Evolutionary conservation across 2,113 vertebrate genomes (phyloP).

Genomic region (Panurus biarmicus): DNA sequence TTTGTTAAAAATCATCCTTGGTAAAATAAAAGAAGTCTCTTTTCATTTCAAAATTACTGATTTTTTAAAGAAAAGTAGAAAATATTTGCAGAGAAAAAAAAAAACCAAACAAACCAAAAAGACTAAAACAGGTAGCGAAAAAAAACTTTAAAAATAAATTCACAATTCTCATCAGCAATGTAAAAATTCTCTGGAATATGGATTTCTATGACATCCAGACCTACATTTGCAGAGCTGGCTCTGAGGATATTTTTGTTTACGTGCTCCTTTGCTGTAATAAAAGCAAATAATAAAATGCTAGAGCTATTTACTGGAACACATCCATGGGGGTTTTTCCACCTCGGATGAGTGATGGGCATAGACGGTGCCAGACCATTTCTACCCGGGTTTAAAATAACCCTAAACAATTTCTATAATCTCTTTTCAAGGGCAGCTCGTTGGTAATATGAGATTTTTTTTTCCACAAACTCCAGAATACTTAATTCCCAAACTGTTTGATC

Average conservation of each 20-base stretch:
- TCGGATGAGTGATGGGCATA: constrained; percentile 14
- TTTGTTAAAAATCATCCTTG: neutral
- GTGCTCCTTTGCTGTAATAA: neutral
- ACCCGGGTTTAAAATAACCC: constrained; percentile 13
- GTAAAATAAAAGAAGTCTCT: constrained; percentile 6
- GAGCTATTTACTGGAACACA: neutral
- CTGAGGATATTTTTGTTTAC: neutral
- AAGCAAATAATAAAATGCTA: constrained; percentile 35
- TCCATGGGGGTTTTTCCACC: neutral
- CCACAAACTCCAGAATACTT: constrained; percentile 26
- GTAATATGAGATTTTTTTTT: neutral
- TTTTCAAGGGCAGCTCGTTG: constrained; percentile 35
- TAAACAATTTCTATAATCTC: neutral
- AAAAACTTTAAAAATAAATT: constrained; percentile 48
- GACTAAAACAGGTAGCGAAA: neutral
- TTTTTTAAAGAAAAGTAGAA: constrained; percentile 3
- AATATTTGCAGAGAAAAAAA: neutral
- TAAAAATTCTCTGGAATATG: constrained; percentile 21
- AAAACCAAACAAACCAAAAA: neutral
- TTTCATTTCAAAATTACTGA: neutral
- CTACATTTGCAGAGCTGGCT: neutral
- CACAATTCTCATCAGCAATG: neutral
- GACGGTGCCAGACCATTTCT: neutral
- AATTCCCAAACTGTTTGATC: constrained; percentile 18
- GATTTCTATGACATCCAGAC: neutral